Percentiles rank a stretch among this genome's conserved stretches.
phyloP scores from a whole-genome alignment of 2,797 vertebrate genomes.

The Acipenser transmontanus region DNA sequence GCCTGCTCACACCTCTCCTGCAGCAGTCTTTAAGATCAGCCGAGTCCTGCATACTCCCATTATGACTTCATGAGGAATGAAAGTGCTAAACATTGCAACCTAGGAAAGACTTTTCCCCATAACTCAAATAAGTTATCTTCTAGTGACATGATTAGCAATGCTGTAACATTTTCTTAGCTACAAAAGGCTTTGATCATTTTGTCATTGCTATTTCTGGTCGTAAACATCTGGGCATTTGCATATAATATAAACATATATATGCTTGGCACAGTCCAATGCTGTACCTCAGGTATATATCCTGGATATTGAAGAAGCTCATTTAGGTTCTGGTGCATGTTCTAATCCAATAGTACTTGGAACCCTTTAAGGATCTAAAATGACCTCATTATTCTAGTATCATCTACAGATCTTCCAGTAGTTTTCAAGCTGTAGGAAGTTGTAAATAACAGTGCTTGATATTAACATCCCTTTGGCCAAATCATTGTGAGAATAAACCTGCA shows the following conservation, averaged over 20 bases:
- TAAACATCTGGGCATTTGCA: too few species aligned
- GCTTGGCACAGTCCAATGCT: too few species aligned
- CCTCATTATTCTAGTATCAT: too few species aligned
- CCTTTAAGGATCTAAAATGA: too few species aligned
- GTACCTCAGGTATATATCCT: too few species aligned
- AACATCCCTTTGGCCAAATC: background rate
- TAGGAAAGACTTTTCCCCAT: background rate
- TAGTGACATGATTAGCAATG: background rate
- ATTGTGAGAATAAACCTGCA: slow-evolving; percentile 1
- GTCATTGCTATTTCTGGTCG: background rate
- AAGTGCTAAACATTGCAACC: background rate
- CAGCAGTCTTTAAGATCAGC: background rate
- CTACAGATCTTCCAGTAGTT: too few species aligned
- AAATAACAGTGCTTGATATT: background rate
- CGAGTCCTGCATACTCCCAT: background rate
- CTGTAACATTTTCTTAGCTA: background rate
- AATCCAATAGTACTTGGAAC: too few species aligned
- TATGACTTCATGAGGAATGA: background rate
- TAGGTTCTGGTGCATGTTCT: too few species aligned
- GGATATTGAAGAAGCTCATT: too few species aligned
- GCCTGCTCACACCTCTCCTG: background rate
- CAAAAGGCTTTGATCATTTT: background rate
- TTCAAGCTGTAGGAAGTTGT: slow-evolving; percentile 21
- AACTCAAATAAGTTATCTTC: background rate
- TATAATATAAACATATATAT: too few species aligned